These are phyloP conservation scores for Melinopterus prodromus DNA, from an alignment of 2,888 invertebrate genomes.

Conservation along the genomic window DNA sequence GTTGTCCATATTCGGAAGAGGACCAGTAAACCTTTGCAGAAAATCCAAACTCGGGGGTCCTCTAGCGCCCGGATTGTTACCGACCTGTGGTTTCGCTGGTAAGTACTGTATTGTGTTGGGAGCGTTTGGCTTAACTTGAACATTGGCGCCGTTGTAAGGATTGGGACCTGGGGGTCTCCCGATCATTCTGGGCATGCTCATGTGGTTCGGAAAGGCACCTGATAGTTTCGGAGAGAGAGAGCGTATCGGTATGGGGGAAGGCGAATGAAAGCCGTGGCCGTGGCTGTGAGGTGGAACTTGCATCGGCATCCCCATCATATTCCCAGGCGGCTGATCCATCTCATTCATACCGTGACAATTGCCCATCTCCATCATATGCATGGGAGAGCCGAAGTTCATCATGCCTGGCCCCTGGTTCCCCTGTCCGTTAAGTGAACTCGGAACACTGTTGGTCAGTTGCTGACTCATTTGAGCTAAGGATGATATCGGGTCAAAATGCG, in stretches of 20 bases:
- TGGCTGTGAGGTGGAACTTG: conserved; percentile 57
- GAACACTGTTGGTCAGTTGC: conserved; percentile 82
- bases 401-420: conserved; percentile 62
- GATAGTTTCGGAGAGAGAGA: conserved; percentile 74
- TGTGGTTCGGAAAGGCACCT: conserved; percentile 64
- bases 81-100: conserved; percentile 91
- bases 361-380: conserved; percentile 61
- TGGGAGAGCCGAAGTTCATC: conserved; percentile 66
- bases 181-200: conserved; percentile 67
- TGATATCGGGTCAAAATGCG: conserved; percentile 91
- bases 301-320: conserved; percentile 58
- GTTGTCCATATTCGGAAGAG: conserved; percentile 75
- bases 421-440: conserved; percentile 68
- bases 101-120: conserved; percentile 98
- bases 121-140: conserved; percentile 94
- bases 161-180: conserved; percentile 72
- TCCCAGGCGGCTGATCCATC: conserved; percentile 52
- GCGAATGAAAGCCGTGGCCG: conserved; percentile 54
- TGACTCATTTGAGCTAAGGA: conserved; percentile 96
- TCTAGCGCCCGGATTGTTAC: conserved; percentile 73
- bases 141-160: conserved; percentile 80
- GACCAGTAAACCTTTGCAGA: conserved; percentile 87
- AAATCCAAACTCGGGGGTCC: conserved; percentile 91
- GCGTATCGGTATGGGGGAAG: conserved; percentile 57
- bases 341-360: conserved; percentile 58